Percentiles rank a stretch among this genome's conserved stretches.
These are phyloP conservation scores for Pollimyrus isidori DNA, from an alignment of 2,113 vertebrate genomes.

Conservation along the genomic window DNA sequence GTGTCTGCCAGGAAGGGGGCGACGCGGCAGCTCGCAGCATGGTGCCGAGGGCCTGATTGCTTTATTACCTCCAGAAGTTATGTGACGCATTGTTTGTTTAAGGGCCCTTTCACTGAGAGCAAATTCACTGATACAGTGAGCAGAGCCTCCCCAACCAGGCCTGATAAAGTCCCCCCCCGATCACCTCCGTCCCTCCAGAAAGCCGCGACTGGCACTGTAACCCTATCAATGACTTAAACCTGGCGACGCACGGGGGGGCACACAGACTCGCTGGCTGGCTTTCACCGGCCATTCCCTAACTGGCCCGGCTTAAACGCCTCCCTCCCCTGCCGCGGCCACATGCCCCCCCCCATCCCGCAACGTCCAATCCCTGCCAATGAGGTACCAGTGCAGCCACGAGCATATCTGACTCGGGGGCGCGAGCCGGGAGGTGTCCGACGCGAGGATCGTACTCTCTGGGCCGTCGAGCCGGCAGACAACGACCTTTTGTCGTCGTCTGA, in stretches of 20 bases:
- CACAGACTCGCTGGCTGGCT: conserved; percentile 55
- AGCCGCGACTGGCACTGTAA: conserved; percentile 45
- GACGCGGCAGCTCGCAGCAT: not conserved
- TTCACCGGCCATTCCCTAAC: conserved; percentile 55
- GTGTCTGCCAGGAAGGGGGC: not conserved
- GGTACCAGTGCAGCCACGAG: not conserved
- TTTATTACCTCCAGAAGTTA: not conserved
- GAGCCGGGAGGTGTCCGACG: not conserved
- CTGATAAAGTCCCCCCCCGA: conserved; percentile 28
- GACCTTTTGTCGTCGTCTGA: not conserved
- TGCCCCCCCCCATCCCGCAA: conserved; percentile 20
- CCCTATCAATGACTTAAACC: conserved; percentile 55
- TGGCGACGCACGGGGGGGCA: conserved; percentile 43
- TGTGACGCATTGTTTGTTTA: conserved; percentile 19
- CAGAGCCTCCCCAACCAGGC: conserved; percentile 24
- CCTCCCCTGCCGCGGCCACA: conserved; percentile 51
- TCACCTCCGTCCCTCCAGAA: conserved; percentile 25
- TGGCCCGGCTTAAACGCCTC: conserved; percentile 51
- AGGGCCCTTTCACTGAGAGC: conserved; percentile 25
- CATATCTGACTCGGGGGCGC: not conserved
- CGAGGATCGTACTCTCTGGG: not conserved
- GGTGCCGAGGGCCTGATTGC: not conserved
- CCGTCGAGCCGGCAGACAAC: not conserved
- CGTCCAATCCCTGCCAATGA: not conserved
- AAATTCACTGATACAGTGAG: conserved; percentile 32